Base-by-base conservation (phyloP, 2,797 vertebrate species). In the Rhyacichthys aspro region DNA sequence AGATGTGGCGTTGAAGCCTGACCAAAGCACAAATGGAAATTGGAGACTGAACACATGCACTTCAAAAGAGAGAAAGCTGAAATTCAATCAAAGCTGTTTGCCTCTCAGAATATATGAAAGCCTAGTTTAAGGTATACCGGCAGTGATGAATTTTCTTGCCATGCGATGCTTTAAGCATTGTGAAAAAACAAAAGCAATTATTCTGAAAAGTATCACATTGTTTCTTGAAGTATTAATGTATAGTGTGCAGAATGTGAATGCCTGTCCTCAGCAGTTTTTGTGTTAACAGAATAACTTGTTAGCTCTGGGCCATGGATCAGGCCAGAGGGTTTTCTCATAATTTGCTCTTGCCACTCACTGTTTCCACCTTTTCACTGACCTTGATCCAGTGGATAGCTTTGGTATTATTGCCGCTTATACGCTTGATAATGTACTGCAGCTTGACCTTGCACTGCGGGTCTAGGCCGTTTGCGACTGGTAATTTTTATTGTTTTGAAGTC, bases 401-500 rank as follows among this genome's bases (percentile, higher is more conserved):
- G 6, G 12, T 72, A 44, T 63, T 38, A 73, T 59, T 53, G 15
- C 2, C 42, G 15, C 69, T 68, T 64, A 53, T 41, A 50, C 0
- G 56, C 49, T 43, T 57, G 41, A 70, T 70, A 72, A 77, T 71
- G 59, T 72, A 34, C 8, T 18, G 37, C 19, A 12, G 18, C 58
- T 47, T 55, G 72, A 83, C 85, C 81, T 84, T 55, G 74, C 64
- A 62, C 60, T 10, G 16, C 8, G 15, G 55, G 59, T 46, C 66
- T 6, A 11, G 8, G 38, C 34, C 1, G 19, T 47, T 59, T 73
- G 59, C 53, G 11, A 44, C 44, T 54, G 74, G 63, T 76, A 67
- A 81, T 74, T 64, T 62, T 81, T 84, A 75, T 80, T 86, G 76
- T 84, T 78, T 75, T 63, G 57, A 74, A 72, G 73, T 68, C 67